phyloP scores from a whole-genome alignment of 2,797 vertebrate species.

The Intellagama lesueurii region DNA sequence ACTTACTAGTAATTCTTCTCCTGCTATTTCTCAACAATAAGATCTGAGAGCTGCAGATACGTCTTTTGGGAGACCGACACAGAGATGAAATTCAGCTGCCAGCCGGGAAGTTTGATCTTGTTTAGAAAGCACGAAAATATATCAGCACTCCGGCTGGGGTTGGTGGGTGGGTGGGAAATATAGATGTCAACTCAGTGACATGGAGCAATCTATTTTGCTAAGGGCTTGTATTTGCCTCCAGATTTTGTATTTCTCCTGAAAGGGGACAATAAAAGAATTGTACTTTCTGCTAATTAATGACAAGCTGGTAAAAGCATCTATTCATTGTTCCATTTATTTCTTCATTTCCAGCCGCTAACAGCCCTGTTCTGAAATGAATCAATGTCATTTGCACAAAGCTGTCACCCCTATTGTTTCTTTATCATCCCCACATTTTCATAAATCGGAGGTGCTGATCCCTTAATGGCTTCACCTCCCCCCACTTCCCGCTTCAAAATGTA shows the following conservation, averaged over 20 bases:
- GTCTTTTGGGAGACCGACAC: constrained; percentile 57
- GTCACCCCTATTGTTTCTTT: constrained; percentile 91
- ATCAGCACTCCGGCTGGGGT: constrained; percentile 37
- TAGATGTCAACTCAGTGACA: constrained; percentile 83
- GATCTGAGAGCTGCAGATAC: constrained; percentile 31
- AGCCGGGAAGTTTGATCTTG: constrained; percentile 67
- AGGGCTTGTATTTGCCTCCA: constrained; percentile 84
- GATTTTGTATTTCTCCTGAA: constrained; percentile 86
- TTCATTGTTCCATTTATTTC: constrained; percentile 88
- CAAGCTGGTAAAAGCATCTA: constrained; percentile 87
- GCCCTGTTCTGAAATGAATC: constrained; percentile 87
- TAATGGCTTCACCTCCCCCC: constrained; percentile 81
- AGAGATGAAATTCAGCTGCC: constrained; percentile 54
- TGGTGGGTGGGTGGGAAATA: constrained; percentile 71
- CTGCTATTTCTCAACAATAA: background rate
- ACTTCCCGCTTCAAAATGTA: constrained; percentile 74
- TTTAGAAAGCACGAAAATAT: constrained; percentile 64
- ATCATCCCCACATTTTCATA: constrained; percentile 93
- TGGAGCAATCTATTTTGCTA: constrained; percentile 79
- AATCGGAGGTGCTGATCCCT: constrained; percentile 93
- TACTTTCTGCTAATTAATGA: constrained; percentile 93
- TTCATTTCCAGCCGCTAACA: constrained; percentile 84
- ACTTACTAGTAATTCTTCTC: background rate
- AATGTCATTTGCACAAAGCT: constrained; percentile 87
- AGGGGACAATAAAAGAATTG: constrained; percentile 88